These are phyloP conservation scores for Tetraneura akinire DNA, from an alignment of 1,140 invertebrate genomes.

Conservation along the genomic window DNA sequence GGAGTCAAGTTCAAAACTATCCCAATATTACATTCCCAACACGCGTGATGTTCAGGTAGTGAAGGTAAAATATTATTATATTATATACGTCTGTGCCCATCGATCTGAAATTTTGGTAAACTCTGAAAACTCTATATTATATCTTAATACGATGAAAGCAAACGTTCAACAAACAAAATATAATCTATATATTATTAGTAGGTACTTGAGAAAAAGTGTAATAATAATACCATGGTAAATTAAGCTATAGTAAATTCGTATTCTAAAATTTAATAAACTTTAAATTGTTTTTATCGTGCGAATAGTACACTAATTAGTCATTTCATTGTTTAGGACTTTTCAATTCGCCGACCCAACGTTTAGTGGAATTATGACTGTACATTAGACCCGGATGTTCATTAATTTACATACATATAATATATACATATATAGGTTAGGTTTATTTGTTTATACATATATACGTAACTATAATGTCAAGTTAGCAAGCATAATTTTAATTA, in stretches of 20 bases:
- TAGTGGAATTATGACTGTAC: no score
- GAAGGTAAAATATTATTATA: background rate
- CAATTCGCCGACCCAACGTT: no score
- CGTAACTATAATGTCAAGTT: background rate
- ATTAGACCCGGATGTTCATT: background rate
- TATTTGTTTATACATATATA: background rate
- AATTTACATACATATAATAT: no score
- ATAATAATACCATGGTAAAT: no score
- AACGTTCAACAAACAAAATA: background rate
- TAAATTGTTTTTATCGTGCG: background rate
- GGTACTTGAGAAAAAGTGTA: background rate
- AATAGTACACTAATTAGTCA: background rate
- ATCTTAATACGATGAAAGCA: background rate
- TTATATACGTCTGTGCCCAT: background rate
- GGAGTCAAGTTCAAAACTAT: background rate
- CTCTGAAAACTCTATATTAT: background rate
- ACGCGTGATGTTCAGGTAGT: background rate
- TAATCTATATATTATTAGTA: background rate
- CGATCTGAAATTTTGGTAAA: background rate
- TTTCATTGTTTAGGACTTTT: background rate
- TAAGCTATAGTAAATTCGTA: no score
- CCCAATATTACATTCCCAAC: no score
- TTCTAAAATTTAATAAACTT: no score
- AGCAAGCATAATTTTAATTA: background rate
- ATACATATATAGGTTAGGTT: no score